Conservation (phyloP, 2,113 vertebrate species). For the Daubentonia madagascariensis region DNA sequence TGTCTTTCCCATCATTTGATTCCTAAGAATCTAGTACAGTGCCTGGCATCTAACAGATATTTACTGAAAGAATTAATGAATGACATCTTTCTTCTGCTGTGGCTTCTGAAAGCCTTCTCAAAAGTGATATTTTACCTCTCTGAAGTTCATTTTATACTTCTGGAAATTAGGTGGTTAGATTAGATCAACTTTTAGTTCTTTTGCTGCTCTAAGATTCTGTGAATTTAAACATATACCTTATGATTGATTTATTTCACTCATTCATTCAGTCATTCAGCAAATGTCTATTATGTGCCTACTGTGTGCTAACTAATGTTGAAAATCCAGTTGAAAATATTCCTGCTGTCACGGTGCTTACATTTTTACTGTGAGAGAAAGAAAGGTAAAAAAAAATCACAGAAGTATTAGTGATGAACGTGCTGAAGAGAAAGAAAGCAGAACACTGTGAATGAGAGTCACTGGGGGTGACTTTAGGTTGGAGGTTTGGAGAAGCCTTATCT, state of each 20-base stretch:
- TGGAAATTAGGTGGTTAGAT: neutral
- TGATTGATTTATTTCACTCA: neutral
- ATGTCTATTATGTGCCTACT: neutral
- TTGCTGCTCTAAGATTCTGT: neutral
- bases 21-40: neutral
- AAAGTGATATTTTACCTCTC: neutral
- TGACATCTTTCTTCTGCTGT: neutral
- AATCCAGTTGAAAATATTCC: neutral
- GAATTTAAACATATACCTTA: neutral
- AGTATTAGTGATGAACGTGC: neutral
- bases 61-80: neutral
- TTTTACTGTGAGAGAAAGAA: neutral
- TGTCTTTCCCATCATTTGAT: neutral
- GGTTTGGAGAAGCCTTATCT: neutral
- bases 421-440: neutral
- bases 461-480: neutral
- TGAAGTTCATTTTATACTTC: neutral
- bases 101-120: neutral
- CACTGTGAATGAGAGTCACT: rapidly evolving
- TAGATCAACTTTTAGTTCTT: neutral
- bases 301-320: neutral
- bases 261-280: neutral
- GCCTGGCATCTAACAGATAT: neutral
- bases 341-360: neutral
- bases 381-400: neutral